Conservation (phyloP, 1,140 invertebrate species). For the Achroia grisella region DNA sequence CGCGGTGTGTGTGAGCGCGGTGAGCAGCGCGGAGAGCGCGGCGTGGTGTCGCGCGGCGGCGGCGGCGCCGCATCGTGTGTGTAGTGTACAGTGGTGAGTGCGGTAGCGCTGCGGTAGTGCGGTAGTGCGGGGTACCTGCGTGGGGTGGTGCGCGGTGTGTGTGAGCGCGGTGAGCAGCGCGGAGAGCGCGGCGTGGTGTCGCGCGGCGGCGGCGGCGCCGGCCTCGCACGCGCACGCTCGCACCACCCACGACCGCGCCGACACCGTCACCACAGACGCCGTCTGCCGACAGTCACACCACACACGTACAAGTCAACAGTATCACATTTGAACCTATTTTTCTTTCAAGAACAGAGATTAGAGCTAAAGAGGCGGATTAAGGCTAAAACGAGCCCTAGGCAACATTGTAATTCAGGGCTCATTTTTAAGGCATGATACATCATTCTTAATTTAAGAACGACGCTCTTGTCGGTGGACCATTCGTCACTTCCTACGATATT, state of each 20-base stretch:
- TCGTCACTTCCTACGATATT: no score
- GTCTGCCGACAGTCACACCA: constrained; percentile 16
- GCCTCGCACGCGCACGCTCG: constrained; percentile 55
- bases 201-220: constrained; percentile 37
- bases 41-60: constrained; percentile 36
- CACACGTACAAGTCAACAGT: no score
- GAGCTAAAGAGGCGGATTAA: no score
- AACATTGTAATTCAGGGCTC: no score
- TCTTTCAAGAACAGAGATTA: no score
- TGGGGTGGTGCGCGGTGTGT: constrained; percentile 15
- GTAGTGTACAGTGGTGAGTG: no score
- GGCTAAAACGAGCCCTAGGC: no score
- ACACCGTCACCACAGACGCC: constrained; percentile 32
- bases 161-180: constrained; percentile 38
- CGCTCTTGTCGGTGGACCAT: no score
- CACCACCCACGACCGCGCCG: constrained; percentile 53
- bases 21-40: constrained; percentile 33
- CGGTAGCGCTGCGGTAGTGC: background rate
- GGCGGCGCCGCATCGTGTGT: constrained; percentile 48
- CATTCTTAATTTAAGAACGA: no score
- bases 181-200: constrained; percentile 39
- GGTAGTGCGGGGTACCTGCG: constrained; percentile 11
- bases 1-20: constrained; percentile 31
- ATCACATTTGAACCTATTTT: no score
- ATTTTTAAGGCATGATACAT: no score